Percentiles rank a stretch among this genome's conserved stretches.
phyloP scores from a whole-genome alignment of 2,113 vertebrate species.

The Lamprotornis superbus region DNA sequence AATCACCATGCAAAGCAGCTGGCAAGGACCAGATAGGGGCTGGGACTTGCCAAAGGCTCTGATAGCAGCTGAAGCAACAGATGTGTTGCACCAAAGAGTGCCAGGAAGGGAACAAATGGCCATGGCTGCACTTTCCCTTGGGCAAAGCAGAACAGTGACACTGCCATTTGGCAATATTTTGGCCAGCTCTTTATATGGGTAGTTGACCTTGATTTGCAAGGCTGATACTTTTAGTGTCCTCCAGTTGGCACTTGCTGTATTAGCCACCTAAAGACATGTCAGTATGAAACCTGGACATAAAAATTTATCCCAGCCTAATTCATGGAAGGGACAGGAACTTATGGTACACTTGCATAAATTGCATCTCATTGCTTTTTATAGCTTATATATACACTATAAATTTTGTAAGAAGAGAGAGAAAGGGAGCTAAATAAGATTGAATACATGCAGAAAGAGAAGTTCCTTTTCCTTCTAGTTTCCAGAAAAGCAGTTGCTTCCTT shows the following conservation, averaged over 20 bases:
- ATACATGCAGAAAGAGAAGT: neutral
- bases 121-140: neutral
- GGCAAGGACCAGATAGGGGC: slow-evolving; percentile 16
- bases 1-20: slow-evolving; percentile 51
- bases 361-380: slow-evolving; percentile 51
- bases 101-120: slow-evolving; percentile 26
- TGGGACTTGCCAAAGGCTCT: slow-evolving; percentile 38
- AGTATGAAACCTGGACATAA: neutral
- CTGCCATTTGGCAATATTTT: neutral
- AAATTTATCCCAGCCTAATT: neutral
- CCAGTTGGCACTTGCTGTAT: neutral
- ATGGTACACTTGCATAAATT: slow-evolving; percentile 24
- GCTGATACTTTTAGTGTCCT: neutral
- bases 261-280: neutral
- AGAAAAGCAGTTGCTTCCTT: slow-evolving; percentile 37
- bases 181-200: neutral
- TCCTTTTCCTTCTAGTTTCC: slow-evolving; percentile 22
- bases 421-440: slow-evolving; percentile 1
- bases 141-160: neutral
- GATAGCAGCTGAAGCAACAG: slow-evolving; percentile 63
- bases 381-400: slow-evolving; percentile 1
- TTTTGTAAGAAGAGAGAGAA: slow-evolving; percentile 29
- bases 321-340: neutral
- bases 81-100: slow-evolving; percentile 56
- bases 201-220: slow-evolving; percentile 23